Evolutionary conservation across 2,888 invertebrate genomes (phyloP), one percentile per base, ranked within the genome.

Genomic region (Lithophane semibrunnea): DNA sequence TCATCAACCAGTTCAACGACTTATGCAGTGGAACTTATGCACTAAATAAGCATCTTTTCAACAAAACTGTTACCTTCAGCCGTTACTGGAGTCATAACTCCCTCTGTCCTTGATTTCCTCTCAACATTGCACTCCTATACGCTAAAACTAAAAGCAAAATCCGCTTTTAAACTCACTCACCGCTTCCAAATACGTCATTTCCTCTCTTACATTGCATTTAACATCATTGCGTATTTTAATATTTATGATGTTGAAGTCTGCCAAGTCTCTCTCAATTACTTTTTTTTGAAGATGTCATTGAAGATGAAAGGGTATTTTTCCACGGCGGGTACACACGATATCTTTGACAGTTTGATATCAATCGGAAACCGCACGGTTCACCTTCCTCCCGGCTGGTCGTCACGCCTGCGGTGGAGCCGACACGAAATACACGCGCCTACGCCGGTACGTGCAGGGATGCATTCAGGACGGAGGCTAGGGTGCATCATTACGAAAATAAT

Each of bases 341-440:
- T 73, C 76, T 68, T 82, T 85, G 84, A 88, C 87, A 87, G 83
- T 80, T 89, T 86, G 83, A 88, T 90, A 84, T 88, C 79, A 85
- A 85, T 88, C 86, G 87, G 80, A 88, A 90, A 88, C 89, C 88
- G 73, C 89, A 88, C 67, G 65, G 79, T 79, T 88, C 83, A 87
- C 86, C 89, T 90, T 89, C 89, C 85, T 88, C 86, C 77, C 80
- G 79, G 71, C 56, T 70, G 71, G 74, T 72, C 72, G 80, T 69
- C 82, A 83, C 78, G 85, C 70, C 69, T 86, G 90, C 84, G 88
- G 89, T 88, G 69, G 70, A 66, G 75, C 81, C 74, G 82, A 82
- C 77, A 84, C 80, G 79, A 87, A 85, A 79, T 73, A 81, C 81
- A 63, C 66, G 75, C 70, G 54, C 61, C 75, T 80, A 83, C 82